Evolutionary conservation across 2,888 invertebrate species (phyloP).

Genomic region (Drosophila mulleri): DNA sequence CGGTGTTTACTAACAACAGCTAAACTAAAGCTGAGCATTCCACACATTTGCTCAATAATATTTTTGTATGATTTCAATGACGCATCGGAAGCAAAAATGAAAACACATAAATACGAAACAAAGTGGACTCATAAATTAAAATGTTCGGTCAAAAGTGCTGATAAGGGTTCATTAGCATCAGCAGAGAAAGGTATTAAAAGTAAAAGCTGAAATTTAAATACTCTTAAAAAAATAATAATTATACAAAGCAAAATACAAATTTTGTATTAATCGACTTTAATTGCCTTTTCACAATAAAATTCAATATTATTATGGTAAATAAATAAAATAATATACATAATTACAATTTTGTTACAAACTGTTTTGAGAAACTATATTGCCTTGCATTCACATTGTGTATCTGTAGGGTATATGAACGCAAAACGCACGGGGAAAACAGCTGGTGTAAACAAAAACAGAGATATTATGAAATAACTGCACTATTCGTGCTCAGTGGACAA

Average conservation of each 20-base stretch:
- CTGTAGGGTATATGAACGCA: neutral
- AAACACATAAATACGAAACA: conserved; percentile 3
- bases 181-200: neutral
- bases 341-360: neutral
- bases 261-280: too few relatives aligned
- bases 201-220: neutral
- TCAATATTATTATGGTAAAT: too few relatives aligned
- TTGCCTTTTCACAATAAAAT: too few relatives aligned
- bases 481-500: conserved; percentile 16
- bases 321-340: too few relatives aligned
- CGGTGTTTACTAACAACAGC: conserved; percentile 52
- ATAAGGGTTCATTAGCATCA: conserved; percentile 30
- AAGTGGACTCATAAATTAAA: conserved; percentile 16
- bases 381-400: neutral
- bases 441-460: conserved; percentile 43
- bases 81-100: conserved; percentile 18
- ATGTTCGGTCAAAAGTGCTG: conserved; percentile 16
- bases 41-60: conserved; percentile 29
- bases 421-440: conserved; percentile 19
- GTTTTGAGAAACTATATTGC: neutral
- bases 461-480: conserved; percentile 33
- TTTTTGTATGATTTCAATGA: conserved; percentile 17
- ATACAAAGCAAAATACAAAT: too few relatives aligned
- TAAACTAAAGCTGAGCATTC: conserved; percentile 17
- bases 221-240: neutral